Evolutionary conservation across 2,888 invertebrate species (phyloP), one percentile per base, ranked within the genome.

Genomic region (Caenorhabditis sulstoni): DNA sequence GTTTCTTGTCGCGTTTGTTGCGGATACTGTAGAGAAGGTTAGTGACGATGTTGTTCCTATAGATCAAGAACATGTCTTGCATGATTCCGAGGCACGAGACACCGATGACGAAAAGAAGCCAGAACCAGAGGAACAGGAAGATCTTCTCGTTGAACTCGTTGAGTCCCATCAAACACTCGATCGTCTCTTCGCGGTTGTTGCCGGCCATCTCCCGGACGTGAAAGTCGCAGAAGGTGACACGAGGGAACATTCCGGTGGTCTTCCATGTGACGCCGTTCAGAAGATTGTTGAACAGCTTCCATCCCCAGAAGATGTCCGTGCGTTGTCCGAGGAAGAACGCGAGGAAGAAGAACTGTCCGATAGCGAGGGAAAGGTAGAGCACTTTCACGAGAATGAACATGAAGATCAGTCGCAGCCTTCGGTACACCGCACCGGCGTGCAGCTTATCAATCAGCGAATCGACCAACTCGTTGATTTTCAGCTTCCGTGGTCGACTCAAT

Each of bases 61-160:
- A 9, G 52, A 67, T 45, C n/a, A 47, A 37, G 79, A 88, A 87
- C 45, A 90, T 79, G 90, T 91, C 91, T 70, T 91, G 90, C 44
- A 91, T 82, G 84, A 91, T 91, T 84, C 91, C 91, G 79, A 90
- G 87, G 44, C 88, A 81, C 66, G 91, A 91, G 62, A 91, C 86
- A 22, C 88, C 84, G 35, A 91, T 87, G 4, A 91, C 90, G 58
- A 91, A 90, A 5, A 92, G 90, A 68, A 92, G 88, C 92, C 92
- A 92, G 86, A 92, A 59, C 73, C 73, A 79, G 41, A 79, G 53
- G 73, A 79, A 79, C 9, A 74, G 57, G 50, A 85, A 85, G 68
- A 88, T 86, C 57, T 87, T 87, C 67, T 88, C 88, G 61, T 88
- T 88, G 82, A 79, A 79, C 58, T 79, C 79, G 18, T 79, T 79